Percentiles rank a stretch among this genome's conserved stretches.
These are phyloP conservation scores for Ctenoplectra terminalis DNA, from an alignment of 1,140 invertebrate species.

Conservation along the genomic window DNA sequence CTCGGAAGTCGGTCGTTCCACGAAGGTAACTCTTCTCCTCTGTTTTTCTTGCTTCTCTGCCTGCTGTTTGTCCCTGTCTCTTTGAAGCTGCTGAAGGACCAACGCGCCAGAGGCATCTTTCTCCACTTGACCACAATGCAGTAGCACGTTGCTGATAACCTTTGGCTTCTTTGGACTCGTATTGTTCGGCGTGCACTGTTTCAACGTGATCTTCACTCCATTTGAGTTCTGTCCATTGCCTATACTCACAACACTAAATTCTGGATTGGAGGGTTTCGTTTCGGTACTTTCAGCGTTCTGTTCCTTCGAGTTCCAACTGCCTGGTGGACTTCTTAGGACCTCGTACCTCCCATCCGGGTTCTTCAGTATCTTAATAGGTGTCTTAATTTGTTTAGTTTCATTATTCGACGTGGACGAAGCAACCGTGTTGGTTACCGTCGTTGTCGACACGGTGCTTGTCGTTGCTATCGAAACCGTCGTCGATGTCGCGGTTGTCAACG, in stretches of 20 bases:
- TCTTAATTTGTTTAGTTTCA: conserved; percentile 72
- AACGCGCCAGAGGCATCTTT: conserved; percentile 41
- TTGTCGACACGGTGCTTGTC: neutral
- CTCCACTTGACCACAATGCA: conserved; percentile 65
- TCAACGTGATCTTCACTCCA: conserved; percentile 77
- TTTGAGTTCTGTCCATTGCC: conserved; percentile 74
- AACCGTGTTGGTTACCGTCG: neutral
- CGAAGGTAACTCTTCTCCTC: conserved; percentile 74
- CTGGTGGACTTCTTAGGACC: conserved; percentile 61
- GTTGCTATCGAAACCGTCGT: neutral
- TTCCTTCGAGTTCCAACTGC: conserved; percentile 31
- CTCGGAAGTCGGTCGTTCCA: conserved; percentile 53
- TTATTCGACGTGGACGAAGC: neutral
- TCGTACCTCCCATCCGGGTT: conserved; percentile 77
- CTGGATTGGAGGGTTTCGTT: conserved; percentile 60
- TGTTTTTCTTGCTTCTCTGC: conserved; percentile 66
- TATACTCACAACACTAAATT: conserved; percentile 78
- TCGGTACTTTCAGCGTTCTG: conserved; percentile 23
- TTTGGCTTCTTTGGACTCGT: conserved; percentile 64
- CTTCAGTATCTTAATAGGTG: conserved; percentile 78
- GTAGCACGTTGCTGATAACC: conserved; percentile 74
- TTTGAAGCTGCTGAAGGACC: conserved; percentile 46
- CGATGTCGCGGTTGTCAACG: neutral
- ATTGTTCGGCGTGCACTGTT: conserved; percentile 72
- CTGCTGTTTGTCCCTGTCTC: conserved; percentile 42